These are phyloP conservation scores for Brevimyrus niger DNA, from an alignment of 2,113 vertebrate genomes.

Conservation along the genomic window DNA sequence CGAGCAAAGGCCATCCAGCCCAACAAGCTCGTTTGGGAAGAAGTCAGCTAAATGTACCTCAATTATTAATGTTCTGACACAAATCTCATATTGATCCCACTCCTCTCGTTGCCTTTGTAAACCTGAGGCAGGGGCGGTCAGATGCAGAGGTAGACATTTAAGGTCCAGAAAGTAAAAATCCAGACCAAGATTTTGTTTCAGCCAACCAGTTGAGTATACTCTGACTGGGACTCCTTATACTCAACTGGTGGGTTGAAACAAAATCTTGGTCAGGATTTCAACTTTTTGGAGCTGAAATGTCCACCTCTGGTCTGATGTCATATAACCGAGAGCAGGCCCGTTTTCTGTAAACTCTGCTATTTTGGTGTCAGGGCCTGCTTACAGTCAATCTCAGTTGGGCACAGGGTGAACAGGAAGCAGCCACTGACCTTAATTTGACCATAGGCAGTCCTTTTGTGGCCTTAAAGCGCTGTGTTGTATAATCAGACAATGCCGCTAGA, in stretches of 20 bases:
- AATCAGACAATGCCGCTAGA: slow-evolving; percentile 41
- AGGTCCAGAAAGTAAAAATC: too few species aligned
- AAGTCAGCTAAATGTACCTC: background rate
- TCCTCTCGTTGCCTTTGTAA: background rate
- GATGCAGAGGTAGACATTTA: background rate
- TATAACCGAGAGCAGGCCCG: background rate
- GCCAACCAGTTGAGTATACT: too few species aligned
- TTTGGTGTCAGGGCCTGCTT: background rate
- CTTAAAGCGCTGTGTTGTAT: slow-evolving; percentile 44
- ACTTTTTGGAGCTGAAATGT: too few species aligned
- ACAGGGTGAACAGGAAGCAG: background rate
- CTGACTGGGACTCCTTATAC: too few species aligned
- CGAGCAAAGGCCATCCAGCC: too few species aligned
- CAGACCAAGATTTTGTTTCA: too few species aligned
- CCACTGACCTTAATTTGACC: slow-evolving; percentile 27
- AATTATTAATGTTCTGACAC: background rate
- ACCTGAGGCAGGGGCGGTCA: background rate
- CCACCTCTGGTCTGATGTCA: background rate
- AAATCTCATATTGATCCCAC: background rate
- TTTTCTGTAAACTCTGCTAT: background rate
- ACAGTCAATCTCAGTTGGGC: background rate
- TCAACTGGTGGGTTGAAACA: too few species aligned
- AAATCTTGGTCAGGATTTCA: too few species aligned
- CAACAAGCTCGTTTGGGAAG: too few species aligned
- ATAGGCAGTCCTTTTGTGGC: slow-evolving; percentile 33